Percentiles rank a stretch among this genome's conserved stretches.
These are phyloP conservation scores for Acomys russatus DNA, from an alignment of 2,797 vertebrate species.

Conservation along the genomic window DNA sequence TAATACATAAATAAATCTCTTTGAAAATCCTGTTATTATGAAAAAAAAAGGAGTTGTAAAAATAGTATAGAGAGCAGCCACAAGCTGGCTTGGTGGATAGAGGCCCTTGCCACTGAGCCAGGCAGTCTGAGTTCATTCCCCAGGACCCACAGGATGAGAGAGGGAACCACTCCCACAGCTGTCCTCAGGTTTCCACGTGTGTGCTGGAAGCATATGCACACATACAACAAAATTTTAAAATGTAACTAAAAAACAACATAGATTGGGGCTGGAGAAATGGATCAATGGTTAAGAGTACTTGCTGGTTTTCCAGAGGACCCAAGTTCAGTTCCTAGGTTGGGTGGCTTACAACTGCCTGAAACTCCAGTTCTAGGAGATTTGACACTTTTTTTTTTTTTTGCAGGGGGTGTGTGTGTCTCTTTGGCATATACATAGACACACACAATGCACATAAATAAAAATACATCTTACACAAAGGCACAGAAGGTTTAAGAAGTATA, in stretches of 20 bases:
- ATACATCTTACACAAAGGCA: too few relatives aligned
- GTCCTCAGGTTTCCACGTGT: background rate
- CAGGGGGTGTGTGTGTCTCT: too few relatives aligned
- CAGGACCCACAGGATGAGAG: background rate
- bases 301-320: too few relatives aligned
- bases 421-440: too few relatives aligned
- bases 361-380: too few relatives aligned
- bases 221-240: background rate
- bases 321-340: too few relatives aligned
- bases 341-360: too few relatives aligned
- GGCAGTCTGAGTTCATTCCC: background rate
- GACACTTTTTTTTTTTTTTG: too few relatives aligned
- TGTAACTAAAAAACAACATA: background rate
- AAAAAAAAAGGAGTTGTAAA: background rate
- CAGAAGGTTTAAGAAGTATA: background rate
- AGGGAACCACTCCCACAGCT: background rate
- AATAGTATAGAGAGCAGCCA: background rate
- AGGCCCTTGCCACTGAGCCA: background rate
- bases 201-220: background rate
- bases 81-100: background rate
- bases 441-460: too few relatives aligned
- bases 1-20: background rate
- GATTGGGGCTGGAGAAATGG: background rate
- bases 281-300: too few relatives aligned
- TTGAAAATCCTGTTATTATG: background rate